phyloP scores from a whole-genome alignment of 2,797 vertebrate species.

The Lophura swinhoii region DNA sequence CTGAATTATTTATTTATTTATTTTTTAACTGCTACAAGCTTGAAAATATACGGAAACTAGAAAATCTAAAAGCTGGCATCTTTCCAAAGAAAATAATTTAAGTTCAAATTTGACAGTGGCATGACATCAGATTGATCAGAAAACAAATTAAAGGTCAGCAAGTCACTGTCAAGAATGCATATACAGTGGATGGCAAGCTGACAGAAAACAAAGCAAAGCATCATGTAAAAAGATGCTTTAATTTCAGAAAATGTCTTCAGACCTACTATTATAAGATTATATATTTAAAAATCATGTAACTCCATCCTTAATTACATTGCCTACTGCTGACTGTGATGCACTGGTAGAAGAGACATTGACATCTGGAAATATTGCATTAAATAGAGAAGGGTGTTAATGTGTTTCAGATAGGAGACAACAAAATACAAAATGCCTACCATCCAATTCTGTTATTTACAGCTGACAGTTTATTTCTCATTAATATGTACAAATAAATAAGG shows the following conservation, averaged over 20 bases:
- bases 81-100: neutral
- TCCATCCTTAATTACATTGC: neutral
- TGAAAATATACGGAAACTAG: neutral
- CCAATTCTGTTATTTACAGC: conserved; percentile 21
- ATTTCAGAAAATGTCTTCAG: neutral
- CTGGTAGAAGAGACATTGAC: neutral
- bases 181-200: neutral
- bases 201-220: neutral
- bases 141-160: neutral
- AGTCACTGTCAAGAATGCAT: neutral
- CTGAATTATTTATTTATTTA: too few relatives aligned
- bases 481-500: neutral
- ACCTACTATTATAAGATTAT: neutral
- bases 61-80: neutral
- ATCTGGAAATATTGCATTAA: conserved; percentile 23
- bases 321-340: neutral
- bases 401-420: neutral
- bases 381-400: neutral
- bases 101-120: neutral
- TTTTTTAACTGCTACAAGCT: neutral
- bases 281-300: neutral
- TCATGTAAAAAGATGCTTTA: neutral
- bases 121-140: neutral
- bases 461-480: neutral
- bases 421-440: neutral